Conservation (phyloP, 2,888 invertebrate species). For the Hecatera dysodea region DNA sequence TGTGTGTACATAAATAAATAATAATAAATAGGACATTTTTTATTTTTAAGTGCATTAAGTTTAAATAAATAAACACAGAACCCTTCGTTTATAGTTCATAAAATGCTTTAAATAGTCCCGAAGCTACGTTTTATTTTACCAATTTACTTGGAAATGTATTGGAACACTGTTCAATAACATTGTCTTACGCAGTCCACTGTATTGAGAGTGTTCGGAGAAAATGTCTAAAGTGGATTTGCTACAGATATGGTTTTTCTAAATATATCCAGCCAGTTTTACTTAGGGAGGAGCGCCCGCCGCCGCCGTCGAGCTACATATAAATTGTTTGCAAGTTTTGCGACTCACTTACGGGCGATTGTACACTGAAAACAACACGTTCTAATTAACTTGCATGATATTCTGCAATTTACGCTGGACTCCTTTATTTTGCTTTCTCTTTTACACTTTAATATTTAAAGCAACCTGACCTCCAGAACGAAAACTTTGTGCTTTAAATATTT, state of each 20-base stretch:
- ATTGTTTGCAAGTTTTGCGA: constrained; percentile 44
- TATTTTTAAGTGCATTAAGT: no score
- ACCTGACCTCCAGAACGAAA: constrained; percentile 44
- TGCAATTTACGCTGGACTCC: constrained; percentile 47
- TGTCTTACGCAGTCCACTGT: constrained; percentile 41
- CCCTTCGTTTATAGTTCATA: constrained; percentile 7
- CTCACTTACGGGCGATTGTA: constrained; percentile 32
- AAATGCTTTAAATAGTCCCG: constrained; percentile 9
- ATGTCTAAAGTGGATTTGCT: constrained; percentile 41
- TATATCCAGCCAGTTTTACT: constrained; percentile 29
- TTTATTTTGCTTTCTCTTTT: constrained; percentile 53
- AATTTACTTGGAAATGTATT: constrained; percentile 39
- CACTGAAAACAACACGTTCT: constrained; percentile 47
- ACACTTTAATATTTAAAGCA: constrained; percentile 52
- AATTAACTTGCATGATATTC: constrained; percentile 60
- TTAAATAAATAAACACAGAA: not conserved
- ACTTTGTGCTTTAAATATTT: constrained; percentile 32
- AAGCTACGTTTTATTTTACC: constrained; percentile 38
- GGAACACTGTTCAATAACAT: constrained; percentile 54
- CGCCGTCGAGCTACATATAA: constrained; percentile 17
- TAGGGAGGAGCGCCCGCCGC: not conserved
- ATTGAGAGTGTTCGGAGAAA: constrained; percentile 47
- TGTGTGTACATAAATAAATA: no score
- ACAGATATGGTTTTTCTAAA: constrained; percentile 49
- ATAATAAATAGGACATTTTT: no score